Base-by-base conservation (phyloP, 2,888 invertebrate genomes). In the Nemurella pictetii region DNA sequence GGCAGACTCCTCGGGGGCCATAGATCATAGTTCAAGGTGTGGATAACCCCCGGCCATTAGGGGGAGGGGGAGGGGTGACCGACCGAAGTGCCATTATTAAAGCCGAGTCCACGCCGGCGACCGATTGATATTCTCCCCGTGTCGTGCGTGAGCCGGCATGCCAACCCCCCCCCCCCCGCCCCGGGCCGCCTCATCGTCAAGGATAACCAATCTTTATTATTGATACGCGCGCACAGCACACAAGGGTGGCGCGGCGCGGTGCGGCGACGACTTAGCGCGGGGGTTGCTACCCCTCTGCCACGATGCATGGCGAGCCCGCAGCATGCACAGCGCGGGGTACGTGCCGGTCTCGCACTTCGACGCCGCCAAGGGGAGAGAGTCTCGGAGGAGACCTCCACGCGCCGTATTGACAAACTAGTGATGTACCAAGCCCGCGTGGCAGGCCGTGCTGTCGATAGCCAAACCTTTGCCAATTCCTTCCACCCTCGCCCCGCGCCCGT, bases 181-280 rank as follows among this genome's bases (percentile, higher is more conserved):
- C 75, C 78, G 1, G 29, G 29, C 4, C 80, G 80, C n/a, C 81
- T 35, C 81, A 36, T 82, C 82, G 82, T 72, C 82, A 72, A 82
- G 82, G 55, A 55, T 82, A 82, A 82, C 82, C 82, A 82, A 82
- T 82, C 82, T 82, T 82, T 82, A 82, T 82, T 82, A 82, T 82
- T 82, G 82, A 82, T 82, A 82, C 82, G 78, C 78, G 78, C 75
- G 26, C 26, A 5, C 0, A 75, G 28, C 26, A 30, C 26, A 30
- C 29, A 26, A 36, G 55, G 81, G 35, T n/a, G 35, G 25, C 5
- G 55, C 35, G 77, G 4, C 26, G 30, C n/a, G 32, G 80, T 3
- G 9, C 30, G 30, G 20, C 78, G 78, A 30, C 29, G 30, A 78
- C 78, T 75, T 75, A 75, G 75, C 28, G 28, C 12, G 27, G n/a